A percentile compares a stretch with the other conserved stretches of the same genome.
phyloP scores from a whole-genome alignment of 2,888 invertebrate species.

The Agrotis clavis region DNA sequence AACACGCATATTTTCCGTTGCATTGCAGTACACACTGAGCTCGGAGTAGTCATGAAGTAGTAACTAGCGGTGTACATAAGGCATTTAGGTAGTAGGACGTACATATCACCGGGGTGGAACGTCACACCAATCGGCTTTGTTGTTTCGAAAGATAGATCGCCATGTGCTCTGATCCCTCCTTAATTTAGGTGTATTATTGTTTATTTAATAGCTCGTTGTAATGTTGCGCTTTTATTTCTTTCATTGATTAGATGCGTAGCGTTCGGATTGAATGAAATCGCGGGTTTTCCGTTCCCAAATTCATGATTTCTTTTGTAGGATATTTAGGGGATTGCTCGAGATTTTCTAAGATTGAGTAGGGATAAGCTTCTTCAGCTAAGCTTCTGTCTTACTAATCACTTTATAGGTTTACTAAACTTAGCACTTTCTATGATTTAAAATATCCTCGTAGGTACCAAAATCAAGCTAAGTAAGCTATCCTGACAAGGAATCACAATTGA shows the following conservation, averaged over 20 bases:
- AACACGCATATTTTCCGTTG: constrained; percentile 92
- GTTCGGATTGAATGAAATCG: constrained; percentile 42
- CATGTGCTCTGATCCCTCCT: constrained; percentile 88
- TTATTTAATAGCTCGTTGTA: constrained; percentile 65
- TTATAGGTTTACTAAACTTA: not conserved
- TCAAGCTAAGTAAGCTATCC: too few species aligned
- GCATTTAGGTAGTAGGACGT: constrained; percentile 91
- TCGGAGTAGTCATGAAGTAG: constrained; percentile 91
- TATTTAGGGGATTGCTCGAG: constrained; percentile 5
- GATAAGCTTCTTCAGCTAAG: not conserved
- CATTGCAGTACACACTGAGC: constrained; percentile 92
- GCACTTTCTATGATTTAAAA: not conserved
- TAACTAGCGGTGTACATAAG: constrained; percentile 91
- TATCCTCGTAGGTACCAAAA: too few species aligned
- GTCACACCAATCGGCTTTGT: constrained; percentile 91
- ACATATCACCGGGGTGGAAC: constrained; percentile 91
- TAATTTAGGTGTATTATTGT: constrained; percentile 78
- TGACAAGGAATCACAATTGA: too few species aligned
- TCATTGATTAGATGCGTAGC: constrained; percentile 59
- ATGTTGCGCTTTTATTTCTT: constrained; percentile 60
- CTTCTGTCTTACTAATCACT: not conserved
- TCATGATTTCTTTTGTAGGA: constrained; percentile 21
- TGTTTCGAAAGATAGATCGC: constrained; percentile 90
- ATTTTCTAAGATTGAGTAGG: constrained; percentile 4
- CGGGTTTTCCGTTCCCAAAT: constrained; percentile 25